A percentile compares a stretch with the other conserved stretches of the same genome.
Conservation (phyloP, 64 coral and sea anemone species). For the Stichodactyla helianthus region DNA sequence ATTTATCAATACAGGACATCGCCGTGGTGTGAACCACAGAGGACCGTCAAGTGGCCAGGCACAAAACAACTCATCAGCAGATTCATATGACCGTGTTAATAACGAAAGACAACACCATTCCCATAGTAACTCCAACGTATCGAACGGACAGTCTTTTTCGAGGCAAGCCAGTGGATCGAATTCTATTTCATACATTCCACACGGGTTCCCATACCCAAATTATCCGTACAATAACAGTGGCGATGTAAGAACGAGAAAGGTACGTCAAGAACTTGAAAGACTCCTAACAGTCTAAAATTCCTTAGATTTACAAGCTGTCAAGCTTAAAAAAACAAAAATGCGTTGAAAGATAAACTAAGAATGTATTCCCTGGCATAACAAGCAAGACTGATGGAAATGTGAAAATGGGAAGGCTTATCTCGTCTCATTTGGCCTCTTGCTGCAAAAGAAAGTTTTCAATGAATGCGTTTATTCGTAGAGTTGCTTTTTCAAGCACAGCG, state of each 20-base stretch:
- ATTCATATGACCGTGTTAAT: not conserved
- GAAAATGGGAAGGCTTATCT: too few relatives aligned
- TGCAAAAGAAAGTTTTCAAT: too few relatives aligned
- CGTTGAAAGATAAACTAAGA: too few relatives aligned
- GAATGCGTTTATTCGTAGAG: too few relatives aligned
- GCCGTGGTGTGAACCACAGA: constrained; percentile 14
- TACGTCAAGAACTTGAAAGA: not conserved
- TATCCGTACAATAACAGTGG: constrained; percentile 28
- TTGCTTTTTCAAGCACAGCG: too few relatives aligned
- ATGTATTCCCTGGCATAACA: too few relatives aligned
- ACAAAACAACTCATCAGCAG: constrained; percentile 51
- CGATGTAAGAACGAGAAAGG: not conserved
- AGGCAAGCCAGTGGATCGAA: constrained; percentile 53
- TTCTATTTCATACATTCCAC: constrained; percentile 63
- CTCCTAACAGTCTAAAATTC: not conserved
- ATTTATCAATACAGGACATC: constrained; percentile 44
- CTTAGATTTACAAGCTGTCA: too few relatives aligned
- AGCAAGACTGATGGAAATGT: too few relatives aligned
- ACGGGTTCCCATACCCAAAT: constrained; percentile 15
- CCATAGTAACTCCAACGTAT: constrained; percentile 41
- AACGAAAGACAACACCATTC: not conserved
- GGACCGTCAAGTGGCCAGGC: constrained; percentile 56
- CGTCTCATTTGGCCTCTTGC: too few relatives aligned
- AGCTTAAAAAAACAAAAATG: too few relatives aligned
- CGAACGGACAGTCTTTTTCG: constrained; percentile 27